Conservation (phyloP, 1,140 invertebrate genomes). For the Euura lappo region DNA sequence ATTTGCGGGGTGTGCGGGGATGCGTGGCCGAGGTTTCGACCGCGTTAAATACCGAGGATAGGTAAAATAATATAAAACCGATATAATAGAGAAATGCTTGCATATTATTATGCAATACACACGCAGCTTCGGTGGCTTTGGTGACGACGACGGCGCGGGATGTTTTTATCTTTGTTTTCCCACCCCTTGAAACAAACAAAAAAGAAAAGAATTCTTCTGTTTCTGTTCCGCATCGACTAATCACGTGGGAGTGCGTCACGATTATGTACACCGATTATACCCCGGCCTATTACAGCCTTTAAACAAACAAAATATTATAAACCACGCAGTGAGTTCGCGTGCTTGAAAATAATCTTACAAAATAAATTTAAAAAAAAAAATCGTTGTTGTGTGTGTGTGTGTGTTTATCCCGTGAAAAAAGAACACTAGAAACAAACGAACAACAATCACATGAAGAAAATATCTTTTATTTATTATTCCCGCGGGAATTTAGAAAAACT, state of each 20-base stretch:
- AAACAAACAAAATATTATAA: no score
- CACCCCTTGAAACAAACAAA: not conserved
- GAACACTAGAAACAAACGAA: no score
- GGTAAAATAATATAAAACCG: no score
- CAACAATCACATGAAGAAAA: not conserved
- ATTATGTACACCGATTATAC: not conserved
- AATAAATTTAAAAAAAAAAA: no score
- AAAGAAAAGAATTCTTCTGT: not conserved
- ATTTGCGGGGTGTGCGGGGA: not conserved
- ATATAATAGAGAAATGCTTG: constrained; percentile 24
- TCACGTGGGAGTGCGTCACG: constrained; percentile 47
- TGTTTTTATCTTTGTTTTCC: constrained; percentile 33
- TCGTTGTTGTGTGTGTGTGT: no score
- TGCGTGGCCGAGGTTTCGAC: no score
- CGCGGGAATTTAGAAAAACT: not conserved
- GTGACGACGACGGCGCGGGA: constrained; percentile 23
- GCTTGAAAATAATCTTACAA: no score
- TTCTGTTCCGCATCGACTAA: constrained; percentile 19
- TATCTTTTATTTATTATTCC: not conserved
- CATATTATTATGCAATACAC: constrained; percentile 47
- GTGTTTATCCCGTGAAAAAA: no score
- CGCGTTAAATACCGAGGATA: no score
- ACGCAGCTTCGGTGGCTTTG: constrained; percentile 18
- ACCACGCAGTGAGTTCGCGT: no score
- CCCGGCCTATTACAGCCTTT: not conserved